phyloP scores from a whole-genome alignment of 1,140 invertebrate species.

The Schmidtea mediterranea region DNA sequence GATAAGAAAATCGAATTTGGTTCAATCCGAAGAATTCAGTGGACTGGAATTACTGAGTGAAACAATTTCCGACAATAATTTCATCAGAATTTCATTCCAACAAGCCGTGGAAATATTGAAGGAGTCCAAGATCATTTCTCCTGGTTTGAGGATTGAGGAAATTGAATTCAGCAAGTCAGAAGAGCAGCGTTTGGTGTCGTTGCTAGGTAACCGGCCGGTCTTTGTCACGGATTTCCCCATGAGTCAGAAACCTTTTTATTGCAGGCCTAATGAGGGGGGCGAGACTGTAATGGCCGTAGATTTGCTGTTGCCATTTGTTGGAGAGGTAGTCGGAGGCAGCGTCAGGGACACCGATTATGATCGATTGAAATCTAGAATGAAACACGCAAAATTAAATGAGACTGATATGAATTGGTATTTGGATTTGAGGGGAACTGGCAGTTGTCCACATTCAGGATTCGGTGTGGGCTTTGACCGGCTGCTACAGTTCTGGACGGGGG shows the following conservation, averaged over 20 bases:
- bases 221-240: conserved; percentile 68
- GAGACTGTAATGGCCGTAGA: conserved; percentile 39
- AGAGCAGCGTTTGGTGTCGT: conserved; percentile 47
- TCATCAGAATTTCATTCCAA: too few relatives aligned
- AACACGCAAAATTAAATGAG: conserved; percentile 11
- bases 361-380: conserved; percentile 31
- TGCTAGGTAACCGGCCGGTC: conserved; percentile 42
- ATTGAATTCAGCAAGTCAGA: conserved; percentile 53
- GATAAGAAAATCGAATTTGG: neutral
- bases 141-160: conserved; percentile 13
- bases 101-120: neutral
- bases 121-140: neutral
- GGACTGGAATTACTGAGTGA: neutral
- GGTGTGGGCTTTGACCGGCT: conserved; percentile 78
- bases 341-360: conserved; percentile 53
- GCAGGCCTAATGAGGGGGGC: conserved; percentile 34
- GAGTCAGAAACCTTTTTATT: conserved; percentile 69
- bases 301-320: conserved; percentile 53
- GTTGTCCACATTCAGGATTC: conserved; percentile 50
- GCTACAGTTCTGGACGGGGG: conserved; percentile 47
- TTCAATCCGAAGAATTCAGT: neutral
- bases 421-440: conserved; percentile 59
- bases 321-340: conserved; percentile 73
- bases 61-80: neutral
- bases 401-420: conserved; percentile 37